Conservation (phyloP, 2,888 invertebrate genomes). For the Dryobota labecula region DNA sequence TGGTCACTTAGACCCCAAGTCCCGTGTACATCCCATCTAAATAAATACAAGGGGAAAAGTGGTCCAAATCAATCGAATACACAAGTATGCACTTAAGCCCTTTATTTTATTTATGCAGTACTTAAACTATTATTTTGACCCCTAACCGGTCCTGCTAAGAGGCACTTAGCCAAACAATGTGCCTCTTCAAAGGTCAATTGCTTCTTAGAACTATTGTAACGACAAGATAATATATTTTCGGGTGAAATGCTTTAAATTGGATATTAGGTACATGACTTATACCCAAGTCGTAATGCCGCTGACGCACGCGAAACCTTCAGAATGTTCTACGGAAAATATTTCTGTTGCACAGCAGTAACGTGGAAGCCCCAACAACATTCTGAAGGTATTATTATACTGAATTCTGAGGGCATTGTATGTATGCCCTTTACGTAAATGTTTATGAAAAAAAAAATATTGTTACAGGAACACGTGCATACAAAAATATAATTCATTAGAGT, state of each 20-base stretch:
- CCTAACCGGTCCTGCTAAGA: slow-evolving; percentile 25
- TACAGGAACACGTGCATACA: no score
- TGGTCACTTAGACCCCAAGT: neutral
- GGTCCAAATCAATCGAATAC: slow-evolving; percentile 37
- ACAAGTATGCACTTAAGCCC: slow-evolving; percentile 34
- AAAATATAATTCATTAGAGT: no score
- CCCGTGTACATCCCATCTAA: slow-evolving; percentile 13
- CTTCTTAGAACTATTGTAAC: slow-evolving; percentile 25
- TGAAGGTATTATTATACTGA: no score
- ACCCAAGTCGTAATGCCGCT: no score
- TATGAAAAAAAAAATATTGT: no score
- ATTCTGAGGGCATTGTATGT: no score
- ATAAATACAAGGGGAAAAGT: slow-evolving; percentile 29
- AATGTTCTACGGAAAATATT: no score
- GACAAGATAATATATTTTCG: slow-evolving; percentile 9
- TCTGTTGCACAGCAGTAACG: no score
- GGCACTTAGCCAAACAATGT: slow-evolving; percentile 37
- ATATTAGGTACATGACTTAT: no score
- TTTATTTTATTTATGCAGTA: slow-evolving; percentile 55
- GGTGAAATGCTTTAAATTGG: slow-evolving; percentile 14
- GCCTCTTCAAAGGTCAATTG: slow-evolving; percentile 24
- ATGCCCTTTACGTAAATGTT: no score
- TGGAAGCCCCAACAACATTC: no score
- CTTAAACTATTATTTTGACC: slow-evolving; percentile 53
- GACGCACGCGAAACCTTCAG: no score